Evolutionary conservation across 2,797 vertebrate species (phyloP).

Genomic region (Leptoclinus maculatus): DNA sequence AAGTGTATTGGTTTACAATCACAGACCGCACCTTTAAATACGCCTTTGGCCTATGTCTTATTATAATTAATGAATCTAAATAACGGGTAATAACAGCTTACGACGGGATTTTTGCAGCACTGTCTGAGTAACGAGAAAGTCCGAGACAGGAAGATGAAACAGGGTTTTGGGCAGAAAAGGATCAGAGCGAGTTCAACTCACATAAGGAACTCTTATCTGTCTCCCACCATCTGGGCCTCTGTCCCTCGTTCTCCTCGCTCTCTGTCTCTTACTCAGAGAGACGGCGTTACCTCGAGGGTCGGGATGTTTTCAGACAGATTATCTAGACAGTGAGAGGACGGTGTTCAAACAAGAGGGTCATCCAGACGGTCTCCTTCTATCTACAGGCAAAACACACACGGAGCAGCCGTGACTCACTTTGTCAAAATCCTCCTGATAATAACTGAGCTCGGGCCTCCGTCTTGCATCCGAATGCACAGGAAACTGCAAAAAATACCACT

Average conservation of each 20-base stretch:
- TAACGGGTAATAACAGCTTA: no score
- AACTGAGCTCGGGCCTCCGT: constrained; percentile 34
- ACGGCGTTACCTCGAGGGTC: constrained; percentile 31
- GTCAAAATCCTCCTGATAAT: constrained; percentile 43
- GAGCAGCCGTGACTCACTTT: constrained; percentile 46
- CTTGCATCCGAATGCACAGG: constrained; percentile 43
- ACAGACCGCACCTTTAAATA: no score
- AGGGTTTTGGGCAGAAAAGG: constrained; percentile 22
- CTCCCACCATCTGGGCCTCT: constrained; percentile 33
- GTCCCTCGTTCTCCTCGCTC: background rate
- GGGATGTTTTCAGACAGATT: constrained; percentile 66
- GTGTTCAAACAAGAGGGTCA: constrained; percentile 59
- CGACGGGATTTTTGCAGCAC: no score
- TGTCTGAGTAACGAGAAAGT: background rate
- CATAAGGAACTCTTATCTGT: constrained; percentile 26
- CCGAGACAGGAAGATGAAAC: constrained; percentile 22
- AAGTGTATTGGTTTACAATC: no score
- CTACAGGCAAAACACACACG: constrained; percentile 51
- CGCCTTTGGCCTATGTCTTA: no score
- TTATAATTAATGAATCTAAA: no score
- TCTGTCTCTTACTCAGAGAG: constrained; percentile 30
- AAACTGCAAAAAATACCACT: constrained; percentile 44
- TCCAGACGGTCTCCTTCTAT: constrained; percentile 53
- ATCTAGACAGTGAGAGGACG: constrained; percentile 50
- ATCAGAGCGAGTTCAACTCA: constrained; percentile 21